Percentiles rank a stretch among this genome's conserved stretches.
Conservation (phyloP, 2,113 vertebrate genomes). For the Raja brachyura region DNA sequence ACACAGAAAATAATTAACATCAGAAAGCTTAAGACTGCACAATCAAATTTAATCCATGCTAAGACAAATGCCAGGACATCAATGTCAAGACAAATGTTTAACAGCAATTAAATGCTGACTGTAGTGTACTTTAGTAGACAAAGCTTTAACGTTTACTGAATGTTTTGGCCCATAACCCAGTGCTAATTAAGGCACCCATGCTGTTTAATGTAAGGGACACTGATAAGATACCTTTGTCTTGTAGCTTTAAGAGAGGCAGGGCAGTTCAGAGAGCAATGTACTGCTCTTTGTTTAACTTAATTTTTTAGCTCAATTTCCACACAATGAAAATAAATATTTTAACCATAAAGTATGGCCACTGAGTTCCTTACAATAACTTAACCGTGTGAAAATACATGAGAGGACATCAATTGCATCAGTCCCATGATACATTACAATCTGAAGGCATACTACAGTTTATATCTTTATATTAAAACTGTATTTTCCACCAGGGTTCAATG, state of each 20-base stretch:
- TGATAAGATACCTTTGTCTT: neutral
- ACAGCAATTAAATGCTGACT: too few species aligned
- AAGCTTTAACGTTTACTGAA: too few species aligned
- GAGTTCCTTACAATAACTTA: neutral
- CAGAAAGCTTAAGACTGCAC: neutral
- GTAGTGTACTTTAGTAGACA: too few species aligned
- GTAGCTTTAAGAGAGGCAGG: neutral
- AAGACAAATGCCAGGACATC: too few species aligned
- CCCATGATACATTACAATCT: neutral
- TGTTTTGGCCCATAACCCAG: too few species aligned
- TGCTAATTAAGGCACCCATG: too few species aligned
- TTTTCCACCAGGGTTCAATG: neutral
- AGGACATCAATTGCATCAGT: neutral
- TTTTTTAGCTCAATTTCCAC: too few species aligned
- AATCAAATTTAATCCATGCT: too few species aligned
- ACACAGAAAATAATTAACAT: neutral
- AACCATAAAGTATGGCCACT: neutral
- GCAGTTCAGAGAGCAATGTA: neutral
- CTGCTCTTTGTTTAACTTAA: neutral
- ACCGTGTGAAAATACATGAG: neutral
- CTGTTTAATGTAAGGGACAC: too few species aligned
- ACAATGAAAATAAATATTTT: neutral
- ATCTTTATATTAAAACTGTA: conserved; percentile 3
- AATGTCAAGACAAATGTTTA: too few species aligned
- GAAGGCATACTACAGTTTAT: neutral